Evolutionary conservation across 2,888 invertebrate genomes (phyloP).

Genomic region (Drosophila recens): DNA sequence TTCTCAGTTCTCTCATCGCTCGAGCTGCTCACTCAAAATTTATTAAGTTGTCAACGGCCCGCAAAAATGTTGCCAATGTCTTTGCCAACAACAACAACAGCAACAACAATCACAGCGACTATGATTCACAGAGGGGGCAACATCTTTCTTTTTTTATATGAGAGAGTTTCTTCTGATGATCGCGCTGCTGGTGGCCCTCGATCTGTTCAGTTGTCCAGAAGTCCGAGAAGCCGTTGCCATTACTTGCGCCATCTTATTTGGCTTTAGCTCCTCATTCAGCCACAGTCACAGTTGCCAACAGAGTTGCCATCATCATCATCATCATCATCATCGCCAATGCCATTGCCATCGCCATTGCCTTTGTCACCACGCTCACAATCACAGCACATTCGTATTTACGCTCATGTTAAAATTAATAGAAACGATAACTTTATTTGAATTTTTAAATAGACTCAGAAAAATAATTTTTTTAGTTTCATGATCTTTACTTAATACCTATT

Average conservation of each 20-base stretch:
- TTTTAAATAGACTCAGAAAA: too few relatives aligned
- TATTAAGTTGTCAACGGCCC: slow-evolving; percentile 76
- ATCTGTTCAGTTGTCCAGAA: slow-evolving; percentile 29
- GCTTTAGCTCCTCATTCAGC: slow-evolving; percentile 42
- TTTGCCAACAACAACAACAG: slow-evolving; percentile 28
- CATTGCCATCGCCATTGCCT: slow-evolving; percentile 17
- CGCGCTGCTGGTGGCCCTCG: slow-evolving; percentile 62
- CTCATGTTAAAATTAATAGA: too few relatives aligned
- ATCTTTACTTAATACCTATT: too few relatives aligned
- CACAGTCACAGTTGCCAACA: slow-evolving; percentile 1
- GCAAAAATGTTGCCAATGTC: slow-evolving; percentile 75
- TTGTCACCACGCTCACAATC: slow-evolving; percentile 18
- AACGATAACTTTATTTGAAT: too few relatives aligned
- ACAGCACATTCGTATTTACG: slow-evolving; percentile 40
- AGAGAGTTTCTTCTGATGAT: slow-evolving; percentile 23
- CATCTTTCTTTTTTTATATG: background rate
- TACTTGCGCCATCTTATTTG: slow-evolving; percentile 60
- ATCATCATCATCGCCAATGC: slow-evolving; percentile 9
- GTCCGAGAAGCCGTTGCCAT: slow-evolving; percentile 58
- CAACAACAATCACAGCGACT: slow-evolving; percentile 24
- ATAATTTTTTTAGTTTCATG: too few relatives aligned
- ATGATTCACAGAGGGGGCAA: slow-evolving; percentile 1
- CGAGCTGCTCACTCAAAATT: slow-evolving; percentile 67
- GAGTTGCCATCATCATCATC: background rate
- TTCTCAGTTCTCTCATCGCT: slow-evolving; percentile 23